Base-by-base conservation (phyloP, 1,140 invertebrate species). In the Drosophila pallidifrons region DNA sequence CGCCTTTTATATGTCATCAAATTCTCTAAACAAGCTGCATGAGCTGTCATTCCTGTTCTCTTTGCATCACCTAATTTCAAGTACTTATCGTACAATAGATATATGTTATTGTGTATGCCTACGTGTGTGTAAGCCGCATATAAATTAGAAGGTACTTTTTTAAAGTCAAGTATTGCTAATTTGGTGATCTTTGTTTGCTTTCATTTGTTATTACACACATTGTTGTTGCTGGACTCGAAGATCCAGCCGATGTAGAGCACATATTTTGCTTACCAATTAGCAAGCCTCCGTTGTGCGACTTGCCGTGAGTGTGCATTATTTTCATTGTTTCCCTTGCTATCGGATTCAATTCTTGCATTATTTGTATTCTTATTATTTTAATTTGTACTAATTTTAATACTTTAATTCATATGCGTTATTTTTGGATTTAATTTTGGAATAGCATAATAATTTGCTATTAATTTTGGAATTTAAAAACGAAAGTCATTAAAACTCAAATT, bases 81-180 rank as follows among this genome's bases (percentile, higher is more conserved):
- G 4, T 63, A 59, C 28, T 32, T 16, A 32, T n/a, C 67, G 45
- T 20, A 46, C 20, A 25, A 16, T 47, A 49, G 7, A 49, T 28
- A 25, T 49, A 25, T 25, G 16, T 16, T 20, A 20, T 20, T 25
- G 3, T 25, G 16, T 28, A 11, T n/a, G 13, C 15, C 6, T 35
- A 57, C 54, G 11, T 32, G 25, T 32, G 8, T 32, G 8, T 15
- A 15, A 55, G 15, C 13, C 15, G 15, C 45, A 58, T 10, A 35
- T 11, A 58, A 69, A 51, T 69, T 69, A 51, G 45, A 59, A 35
- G 58, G 58, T 38, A 60, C 28, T 61, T 61, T 30, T 32, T 52
- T 13, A 11, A 25, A 16, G 45, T 46, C 65, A 49, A 58, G 35
- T 51, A 60, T 63, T 70, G 58, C 60, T 70, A 63, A 49, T 70